Evolutionary conservation across 2,797 vertebrate genomes (phyloP).

Genomic region (Knipowitschia caucasica): DNA sequence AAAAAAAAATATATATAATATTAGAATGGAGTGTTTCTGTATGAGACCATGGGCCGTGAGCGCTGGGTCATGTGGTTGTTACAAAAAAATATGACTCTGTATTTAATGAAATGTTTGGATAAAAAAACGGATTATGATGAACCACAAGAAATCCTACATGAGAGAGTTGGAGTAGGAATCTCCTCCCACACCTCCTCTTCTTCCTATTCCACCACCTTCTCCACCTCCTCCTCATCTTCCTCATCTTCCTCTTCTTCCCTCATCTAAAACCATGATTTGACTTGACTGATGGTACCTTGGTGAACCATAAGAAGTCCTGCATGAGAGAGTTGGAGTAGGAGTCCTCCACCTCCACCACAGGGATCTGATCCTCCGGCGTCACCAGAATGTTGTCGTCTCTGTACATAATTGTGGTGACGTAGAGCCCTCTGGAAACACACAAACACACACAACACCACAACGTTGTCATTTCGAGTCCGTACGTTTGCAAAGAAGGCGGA

Average conservation of each 20-base stretch:
- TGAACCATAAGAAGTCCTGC: constrained; percentile 93
- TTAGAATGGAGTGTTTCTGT: too few species aligned
- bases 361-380: constrained; percentile 90
- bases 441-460: background rate
- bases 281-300: constrained; percentile 74
- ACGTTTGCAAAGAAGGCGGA: background rate
- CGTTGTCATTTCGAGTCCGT: background rate
- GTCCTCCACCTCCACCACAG: constrained; percentile 88
- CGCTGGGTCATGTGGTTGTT: too few species aligned
- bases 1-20: too few species aligned
- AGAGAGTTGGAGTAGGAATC: constrained; percentile 84
- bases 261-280: too few species aligned
- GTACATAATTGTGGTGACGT: constrained; percentile 85
- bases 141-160: constrained; percentile 92
- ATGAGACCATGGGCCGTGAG: too few species aligned
- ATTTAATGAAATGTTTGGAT: too few species aligned
- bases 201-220: too few species aligned
- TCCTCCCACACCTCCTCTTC: constrained; percentile 89
- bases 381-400: constrained; percentile 87
- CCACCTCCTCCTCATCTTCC: too few species aligned
- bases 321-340: constrained; percentile 85
- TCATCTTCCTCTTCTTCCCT: too few species aligned
- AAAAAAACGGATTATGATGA: too few species aligned
- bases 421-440: constrained; percentile 77
- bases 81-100: too few species aligned